Base-by-base conservation (phyloP, 2,888 invertebrate genomes). In the Macaria liturata region DNA sequence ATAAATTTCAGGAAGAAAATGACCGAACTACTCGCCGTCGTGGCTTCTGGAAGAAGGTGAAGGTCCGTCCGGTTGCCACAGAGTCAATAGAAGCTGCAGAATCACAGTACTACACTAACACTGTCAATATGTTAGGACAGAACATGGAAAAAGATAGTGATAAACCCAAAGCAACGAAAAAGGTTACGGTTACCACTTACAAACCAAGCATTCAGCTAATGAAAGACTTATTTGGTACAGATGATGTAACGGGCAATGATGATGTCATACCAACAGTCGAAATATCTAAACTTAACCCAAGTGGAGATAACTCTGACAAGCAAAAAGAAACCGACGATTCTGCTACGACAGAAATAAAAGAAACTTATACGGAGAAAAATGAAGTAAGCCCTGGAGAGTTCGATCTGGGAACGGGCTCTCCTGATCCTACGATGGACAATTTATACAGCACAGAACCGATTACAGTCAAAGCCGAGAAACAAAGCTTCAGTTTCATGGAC, bases 71-170 rank as follows among this genome's bases (percentile, higher is more conserved):
- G 4, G 84, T 82, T 7, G 74, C 77, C 46, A 75, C 85, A 4
- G 97, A 96, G 78, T 93, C 94, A 32, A 94, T 97, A 51, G 96
- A 96, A 74, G 93, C 94, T 0, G 96, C 97, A 0, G 97, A 97
- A 80, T 96, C 96, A 0, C 97, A 97, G 81, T 90, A 89, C 73
- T 92, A 91, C 69, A 65, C 81, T 3, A 95, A 95, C 73, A 93
- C 95, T 37, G 95, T 93, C 4, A 88, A 93, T 64, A 85, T 91
- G 60, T 78, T 93, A 4, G 86, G 84, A 46, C 78, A 84, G 66
- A 65, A 76, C 5, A 65, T 85, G 9, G n/a, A 42, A 4, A 71
- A 74, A 47, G 64, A 37, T 31, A 54, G 57, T 64, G 70, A 68
- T 30, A 77, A 84, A 55, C 80, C 80, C 4, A 88, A 86, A 68